These are phyloP conservation scores for Drosophila tani DNA, from an alignment of 1,140 invertebrate species.

Conservation along the genomic window DNA sequence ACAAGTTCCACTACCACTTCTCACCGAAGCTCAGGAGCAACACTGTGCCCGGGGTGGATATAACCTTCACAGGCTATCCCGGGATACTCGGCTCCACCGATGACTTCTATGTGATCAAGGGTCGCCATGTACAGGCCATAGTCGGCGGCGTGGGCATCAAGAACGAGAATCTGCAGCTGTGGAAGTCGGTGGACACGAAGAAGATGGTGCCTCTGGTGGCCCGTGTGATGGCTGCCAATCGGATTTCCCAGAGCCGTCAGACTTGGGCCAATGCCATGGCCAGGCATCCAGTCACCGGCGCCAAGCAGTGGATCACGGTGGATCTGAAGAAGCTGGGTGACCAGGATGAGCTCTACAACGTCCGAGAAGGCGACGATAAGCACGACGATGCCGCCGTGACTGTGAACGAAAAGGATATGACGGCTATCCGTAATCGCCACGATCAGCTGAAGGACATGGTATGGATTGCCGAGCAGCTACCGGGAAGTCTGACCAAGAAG, in stretches of 20 bases:
- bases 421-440: constrained; percentile 72
- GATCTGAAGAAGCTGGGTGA: constrained; percentile 88
- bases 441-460: constrained; percentile 87
- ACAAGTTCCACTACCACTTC: constrained; percentile 92
- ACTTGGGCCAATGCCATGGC: constrained; percentile 90
- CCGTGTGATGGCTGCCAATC: constrained; percentile 94
- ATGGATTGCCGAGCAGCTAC: constrained; percentile 94
- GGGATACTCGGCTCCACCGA: constrained; percentile 94
- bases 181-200: constrained; percentile 86
- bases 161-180: constrained; percentile 86
- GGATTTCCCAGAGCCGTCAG: constrained; percentile 89
- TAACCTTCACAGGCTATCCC: constrained; percentile 95
- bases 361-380: constrained; percentile 66
- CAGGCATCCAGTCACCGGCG: constrained; percentile 92
- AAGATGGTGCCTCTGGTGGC: constrained; percentile 91
- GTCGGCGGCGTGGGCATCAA: constrained; percentile 87
- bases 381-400: constrained; percentile 86
- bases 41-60: constrained; percentile 88
- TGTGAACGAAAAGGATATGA: constrained; percentile 79
- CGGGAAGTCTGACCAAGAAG: constrained; percentile 87
- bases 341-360: constrained; percentile 64
- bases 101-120: constrained; percentile 91
- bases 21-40: constrained; percentile 87
- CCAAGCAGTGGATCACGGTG: constrained; percentile 95
- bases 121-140: constrained; percentile 86